Evolutionary conservation across 2,888 invertebrate species (phyloP).

Genomic region (Drosophila nigricruria): DNA sequence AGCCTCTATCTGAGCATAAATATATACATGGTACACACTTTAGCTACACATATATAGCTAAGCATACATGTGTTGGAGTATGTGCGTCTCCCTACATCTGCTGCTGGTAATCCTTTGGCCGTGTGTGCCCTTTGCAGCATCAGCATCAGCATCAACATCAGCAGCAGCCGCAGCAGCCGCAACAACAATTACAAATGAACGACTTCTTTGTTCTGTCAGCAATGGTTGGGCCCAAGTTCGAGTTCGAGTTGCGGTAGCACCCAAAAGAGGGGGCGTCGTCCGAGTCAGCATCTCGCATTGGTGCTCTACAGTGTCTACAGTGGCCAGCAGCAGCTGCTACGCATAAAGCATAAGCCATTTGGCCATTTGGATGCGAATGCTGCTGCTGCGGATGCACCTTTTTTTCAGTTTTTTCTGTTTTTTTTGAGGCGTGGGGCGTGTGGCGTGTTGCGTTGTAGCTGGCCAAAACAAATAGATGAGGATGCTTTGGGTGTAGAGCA

Average conservation of each 20-base stretch:
- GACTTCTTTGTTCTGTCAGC: slow-evolving; percentile 84
- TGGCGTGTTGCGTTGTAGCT: slow-evolving; percentile 54
- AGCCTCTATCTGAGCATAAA: slow-evolving; percentile 51
- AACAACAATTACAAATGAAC: slow-evolving; percentile 84
- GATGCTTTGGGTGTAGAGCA: slow-evolving; percentile 37
- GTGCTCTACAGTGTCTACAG: slow-evolving; percentile 23
- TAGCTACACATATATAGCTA: not conserved
- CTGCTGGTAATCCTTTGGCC: slow-evolving; percentile 67
- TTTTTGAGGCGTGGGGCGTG: slow-evolving; percentile 38
- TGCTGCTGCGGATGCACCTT: slow-evolving; percentile 52
- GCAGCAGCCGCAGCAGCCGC: slow-evolving; percentile 24
- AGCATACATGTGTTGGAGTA: slow-evolving; percentile 43
- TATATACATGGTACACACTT: slow-evolving; percentile 21
- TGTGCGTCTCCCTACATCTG: slow-evolving; percentile 54
- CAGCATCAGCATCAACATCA: slow-evolving; percentile 19
- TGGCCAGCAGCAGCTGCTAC: slow-evolving; percentile 69
- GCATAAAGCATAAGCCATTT: slow-evolving; percentile 74
- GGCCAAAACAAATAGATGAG: slow-evolving; percentile 76
- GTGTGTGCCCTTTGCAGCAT: slow-evolving; percentile 58
- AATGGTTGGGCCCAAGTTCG: slow-evolving; percentile 50
- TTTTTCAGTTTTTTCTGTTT: slow-evolving; percentile 17
- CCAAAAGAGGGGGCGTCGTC: slow-evolving; percentile 73
- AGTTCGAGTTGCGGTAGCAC: slow-evolving; percentile 69
- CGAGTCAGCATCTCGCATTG: slow-evolving; percentile 43
- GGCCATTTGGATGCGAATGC: slow-evolving; percentile 53